These are phyloP conservation scores for Drosophila pruinosa DNA, from an alignment of 1,140 invertebrate species.

Conservation along the genomic window DNA sequence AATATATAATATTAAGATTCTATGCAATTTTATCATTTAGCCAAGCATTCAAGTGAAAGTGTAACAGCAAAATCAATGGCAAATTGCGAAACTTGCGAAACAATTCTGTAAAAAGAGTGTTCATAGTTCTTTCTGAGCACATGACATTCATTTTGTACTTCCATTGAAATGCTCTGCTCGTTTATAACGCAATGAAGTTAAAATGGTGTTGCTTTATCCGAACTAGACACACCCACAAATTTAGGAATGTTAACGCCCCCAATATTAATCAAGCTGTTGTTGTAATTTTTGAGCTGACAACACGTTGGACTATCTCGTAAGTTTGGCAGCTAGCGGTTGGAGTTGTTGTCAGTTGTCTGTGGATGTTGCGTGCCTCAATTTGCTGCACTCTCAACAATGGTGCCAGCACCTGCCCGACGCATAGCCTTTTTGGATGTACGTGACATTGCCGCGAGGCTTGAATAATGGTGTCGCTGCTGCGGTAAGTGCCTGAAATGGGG, in stretches of 20 bases:
- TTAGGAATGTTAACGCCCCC: conserved; percentile 61
- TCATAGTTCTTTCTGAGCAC: background rate
- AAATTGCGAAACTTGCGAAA: background rate
- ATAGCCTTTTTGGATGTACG: conserved; percentile 21
- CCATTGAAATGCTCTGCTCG: background rate
- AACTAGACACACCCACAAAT: conserved; percentile 65
- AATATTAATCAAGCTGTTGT: conserved; percentile 78
- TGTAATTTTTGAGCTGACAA: conserved; percentile 53
- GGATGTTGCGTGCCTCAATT: conserved; percentile 31
- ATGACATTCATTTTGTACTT: background rate
- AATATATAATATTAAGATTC: no score
- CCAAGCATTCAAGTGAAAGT: background rate
- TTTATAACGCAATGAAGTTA: conserved; percentile 18
- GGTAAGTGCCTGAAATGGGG: background rate
- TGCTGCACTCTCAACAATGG: conserved; percentile 39
- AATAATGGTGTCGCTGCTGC: background rate
- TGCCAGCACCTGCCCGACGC: conserved; percentile 33
- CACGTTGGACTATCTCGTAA: background rate
- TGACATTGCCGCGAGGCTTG: conserved; percentile 35
- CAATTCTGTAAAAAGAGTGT: background rate
- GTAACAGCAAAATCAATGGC: background rate
- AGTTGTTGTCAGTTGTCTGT: background rate
- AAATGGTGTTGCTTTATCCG: conserved; percentile 61
- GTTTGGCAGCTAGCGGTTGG: background rate
- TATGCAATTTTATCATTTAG: no score